Base-by-base conservation (phyloP, 2,888 invertebrate genomes). In the Eristalis pertinax region DNA sequence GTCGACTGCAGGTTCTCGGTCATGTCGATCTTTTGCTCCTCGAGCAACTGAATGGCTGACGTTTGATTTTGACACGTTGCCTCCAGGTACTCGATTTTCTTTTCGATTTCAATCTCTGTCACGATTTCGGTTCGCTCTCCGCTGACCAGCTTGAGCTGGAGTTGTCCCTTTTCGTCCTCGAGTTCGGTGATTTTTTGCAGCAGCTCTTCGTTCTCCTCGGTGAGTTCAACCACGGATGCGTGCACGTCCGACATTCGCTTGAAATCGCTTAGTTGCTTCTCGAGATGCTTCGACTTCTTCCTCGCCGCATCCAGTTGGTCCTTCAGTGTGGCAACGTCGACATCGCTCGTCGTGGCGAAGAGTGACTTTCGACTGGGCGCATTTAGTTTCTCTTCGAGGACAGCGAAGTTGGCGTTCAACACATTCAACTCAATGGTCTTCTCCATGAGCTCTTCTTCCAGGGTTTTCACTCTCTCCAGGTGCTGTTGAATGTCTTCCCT, bases 111-210 rank as follows among this genome's bases (percentile, higher is more conserved):
- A 7, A 90, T 89, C 67, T 91, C 89, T 2, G 90, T 90, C 22
- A 91, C 90, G 29, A 90, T 90, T 1, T 89, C 89, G 13, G 86
- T 96, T 93, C 96, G 96, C 93, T 88, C 85, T 4, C 81, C 85
- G 43, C 97, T 96, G 90, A 97, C 96, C 92, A 97, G 94, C 93
- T 96, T 96, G 91, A 98, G 94, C 93, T 98, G 97, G 91, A 98
- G 95, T 93, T 97, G 97, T 90, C 97, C 97, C 94, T 98, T 98
- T 93, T 98, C 98, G 93, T 97, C 97, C 93, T 97, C 97, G 89
- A 98, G 93, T 91, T 97, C 97, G 15, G 96, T 96, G 84, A 98
- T 95, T 94, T 95, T 96, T 90, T 97, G 96, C 87, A 95, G 95
- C 69, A 96, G 93, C 89, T 94, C 94, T 88, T 95, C 94, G 89